Evolutionary conservation across 2,888 invertebrate genomes (phyloP), one percentile per base, ranked within the genome.

Genomic region (Xanthostigma xanthostigma): DNA sequence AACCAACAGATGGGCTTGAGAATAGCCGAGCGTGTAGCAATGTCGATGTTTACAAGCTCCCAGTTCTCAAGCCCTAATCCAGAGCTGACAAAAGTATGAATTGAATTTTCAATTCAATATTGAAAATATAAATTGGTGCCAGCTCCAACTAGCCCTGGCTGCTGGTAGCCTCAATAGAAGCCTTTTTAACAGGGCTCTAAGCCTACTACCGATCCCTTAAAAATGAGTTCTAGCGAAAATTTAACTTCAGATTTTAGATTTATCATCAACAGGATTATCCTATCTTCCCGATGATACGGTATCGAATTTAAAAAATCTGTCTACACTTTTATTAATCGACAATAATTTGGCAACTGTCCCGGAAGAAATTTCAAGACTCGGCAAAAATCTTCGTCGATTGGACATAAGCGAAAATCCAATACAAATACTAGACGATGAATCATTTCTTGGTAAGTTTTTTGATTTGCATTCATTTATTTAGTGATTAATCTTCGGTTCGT

Each of bases 361-460:
- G 0, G 67, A 70, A 45, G 71, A 72, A 55, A 60, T 81, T 41
- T 69, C 66, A 44, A 58, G 71, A 46, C 62, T 79, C 34, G 73
- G 75, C n/a, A 62, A 62, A 44, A 71, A 73, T 6, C 63, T 83
- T 50, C 66, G 74, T 57, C 71, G 69, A 48, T 66, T 83, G 13
- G 75, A 74, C 37, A 66, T 83, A 56, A 78, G 79, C 53, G 68
- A 72, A 50, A 83, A 83, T 62, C 71, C 72, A 0, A 71, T 83
- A 41, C 61, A 70, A 13, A 72, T 73, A 54, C 64, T 83, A 3
- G 71, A 69, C 41, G 74, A 76, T 53, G 69, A 73, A 54, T 76
- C 76, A 51, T 80, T 83, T 54, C 59, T 74, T 50, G 76, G 78
- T 76, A 64, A 66, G 60, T 57, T 13, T 35, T 48, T 40, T 41